Evolutionary conservation across 2,113 vertebrate species (phyloP).

Genomic region (Sinocyclocheilus rhinocerous): DNA sequence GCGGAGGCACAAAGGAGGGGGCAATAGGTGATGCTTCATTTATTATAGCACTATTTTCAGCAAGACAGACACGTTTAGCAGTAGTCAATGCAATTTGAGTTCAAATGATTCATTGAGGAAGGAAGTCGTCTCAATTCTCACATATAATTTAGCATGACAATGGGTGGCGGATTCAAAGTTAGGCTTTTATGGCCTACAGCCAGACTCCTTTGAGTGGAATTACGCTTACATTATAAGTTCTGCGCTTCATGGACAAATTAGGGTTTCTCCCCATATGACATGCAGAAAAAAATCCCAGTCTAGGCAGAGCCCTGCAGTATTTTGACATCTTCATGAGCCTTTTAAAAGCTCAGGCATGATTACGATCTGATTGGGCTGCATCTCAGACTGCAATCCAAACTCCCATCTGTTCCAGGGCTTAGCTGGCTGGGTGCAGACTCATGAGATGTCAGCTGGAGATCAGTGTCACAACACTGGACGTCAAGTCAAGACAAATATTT

Average conservation of each 20-base stretch:
- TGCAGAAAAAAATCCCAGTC: neutral
- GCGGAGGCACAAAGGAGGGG: constrained; percentile 6
- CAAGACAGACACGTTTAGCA: constrained; percentile 6
- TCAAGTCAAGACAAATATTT: neutral
- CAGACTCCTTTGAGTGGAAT: neutral
- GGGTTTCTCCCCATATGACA: neutral
- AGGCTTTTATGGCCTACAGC: neutral
- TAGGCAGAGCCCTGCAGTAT: neutral
- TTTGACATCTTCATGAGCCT: constrained; percentile 52
- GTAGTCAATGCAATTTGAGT: constrained; percentile 4
- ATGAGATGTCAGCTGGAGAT: constrained; percentile 40
- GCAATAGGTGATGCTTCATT: constrained; percentile 13
- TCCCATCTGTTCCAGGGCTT: constrained; percentile 69
- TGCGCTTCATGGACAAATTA: neutral
- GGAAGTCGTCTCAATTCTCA: constrained; percentile 11
- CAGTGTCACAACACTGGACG: neutral
- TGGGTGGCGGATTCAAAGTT: neutral
- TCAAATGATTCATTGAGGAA: constrained; percentile 38
- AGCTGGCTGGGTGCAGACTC: constrained; percentile 51
- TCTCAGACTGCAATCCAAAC: constrained; percentile 37
- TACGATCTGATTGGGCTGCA: constrained; percentile 53
- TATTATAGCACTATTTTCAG: constrained; percentile 27
- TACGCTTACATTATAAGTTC: neutral
- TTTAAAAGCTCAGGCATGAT: constrained; percentile 62
- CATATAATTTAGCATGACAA: constrained; percentile 27